Evolutionary conservation across 2,888 invertebrate species (phyloP).

Genomic region (Eilema sororculum): DNA sequence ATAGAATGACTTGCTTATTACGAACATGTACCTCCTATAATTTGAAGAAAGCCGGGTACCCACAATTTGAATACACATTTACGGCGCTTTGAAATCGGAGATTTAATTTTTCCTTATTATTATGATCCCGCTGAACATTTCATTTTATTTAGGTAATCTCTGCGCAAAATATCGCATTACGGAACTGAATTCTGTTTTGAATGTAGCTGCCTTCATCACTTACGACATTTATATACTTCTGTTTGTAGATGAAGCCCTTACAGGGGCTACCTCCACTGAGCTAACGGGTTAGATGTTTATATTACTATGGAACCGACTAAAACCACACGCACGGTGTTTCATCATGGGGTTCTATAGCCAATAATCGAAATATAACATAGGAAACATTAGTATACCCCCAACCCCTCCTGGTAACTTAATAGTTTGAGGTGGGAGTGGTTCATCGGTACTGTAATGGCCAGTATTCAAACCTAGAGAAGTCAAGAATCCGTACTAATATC

Average conservation of each 20-base stretch:
- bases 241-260: neutral
- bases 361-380: too few relatives aligned
- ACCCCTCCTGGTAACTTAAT: too few relatives aligned
- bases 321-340: too few relatives aligned
- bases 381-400: too few relatives aligned
- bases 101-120: conserved; percentile 33
- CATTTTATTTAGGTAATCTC: conserved; percentile 33
- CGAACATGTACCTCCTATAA: neutral
- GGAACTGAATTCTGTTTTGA: conserved; percentile 24
- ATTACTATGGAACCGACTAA: too few relatives aligned
- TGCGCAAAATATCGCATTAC: conserved; percentile 36
- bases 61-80: conserved; percentile 18
- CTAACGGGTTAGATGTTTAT: too few relatives aligned
- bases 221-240: neutral
- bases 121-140: conserved; percentile 27
- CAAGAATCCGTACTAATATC: too few relatives aligned
- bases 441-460: too few relatives aligned
- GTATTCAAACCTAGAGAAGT: too few relatives aligned
- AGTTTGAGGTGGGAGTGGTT: too few relatives aligned
- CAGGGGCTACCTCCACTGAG: too few relatives aligned
- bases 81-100: conserved; percentile 13
- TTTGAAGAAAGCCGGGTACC: neutral
- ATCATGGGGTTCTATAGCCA: too few relatives aligned
- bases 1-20: neutral
- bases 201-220: conserved; percentile 10